Evolutionary conservation across 2,113 vertebrate genomes (phyloP).

Genomic region (Urocynchramus pylzowi): DNA sequence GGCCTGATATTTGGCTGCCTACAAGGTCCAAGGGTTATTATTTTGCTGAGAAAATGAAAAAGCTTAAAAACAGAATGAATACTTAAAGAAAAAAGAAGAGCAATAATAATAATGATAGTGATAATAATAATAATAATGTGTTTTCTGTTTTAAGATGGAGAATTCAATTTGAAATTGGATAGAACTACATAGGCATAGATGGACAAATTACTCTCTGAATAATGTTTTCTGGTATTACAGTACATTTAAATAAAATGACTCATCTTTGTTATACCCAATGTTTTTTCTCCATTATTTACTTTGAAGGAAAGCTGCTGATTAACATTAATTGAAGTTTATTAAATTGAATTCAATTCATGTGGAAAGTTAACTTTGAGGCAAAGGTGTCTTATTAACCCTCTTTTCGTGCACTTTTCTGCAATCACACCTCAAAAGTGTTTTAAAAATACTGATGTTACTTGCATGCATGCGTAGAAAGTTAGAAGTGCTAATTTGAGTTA

Average conservation of each 20-base stretch:
- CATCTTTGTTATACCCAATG: neutral
- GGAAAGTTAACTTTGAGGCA: neutral
- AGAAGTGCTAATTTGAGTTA: neutral
- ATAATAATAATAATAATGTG: neutral
- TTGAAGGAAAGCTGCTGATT: neutral
- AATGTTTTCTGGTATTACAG: neutral
- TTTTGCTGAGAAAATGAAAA: slow-evolving; percentile 79
- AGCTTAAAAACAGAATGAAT: slow-evolving; percentile 47
- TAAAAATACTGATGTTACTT: neutral
- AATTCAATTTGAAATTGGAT: neutral
- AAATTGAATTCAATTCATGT: neutral
- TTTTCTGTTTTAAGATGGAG: slow-evolving; percentile 19
- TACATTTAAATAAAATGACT: neutral
- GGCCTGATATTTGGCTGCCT: slow-evolving; percentile 78
- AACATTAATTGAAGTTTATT: neutral
- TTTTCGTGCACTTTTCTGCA: neutral
- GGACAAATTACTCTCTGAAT: neutral
- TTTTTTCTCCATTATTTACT: neutral
- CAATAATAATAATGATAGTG: neutral
- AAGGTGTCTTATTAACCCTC: neutral
- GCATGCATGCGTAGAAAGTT: neutral
- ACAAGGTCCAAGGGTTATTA: slow-evolving; percentile 75
- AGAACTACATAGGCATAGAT: neutral
- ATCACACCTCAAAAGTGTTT: neutral
- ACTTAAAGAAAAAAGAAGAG: neutral